phyloP scores from a whole-genome alignment of 1,140 invertebrate genomes.

The Drosophila serrata region DNA sequence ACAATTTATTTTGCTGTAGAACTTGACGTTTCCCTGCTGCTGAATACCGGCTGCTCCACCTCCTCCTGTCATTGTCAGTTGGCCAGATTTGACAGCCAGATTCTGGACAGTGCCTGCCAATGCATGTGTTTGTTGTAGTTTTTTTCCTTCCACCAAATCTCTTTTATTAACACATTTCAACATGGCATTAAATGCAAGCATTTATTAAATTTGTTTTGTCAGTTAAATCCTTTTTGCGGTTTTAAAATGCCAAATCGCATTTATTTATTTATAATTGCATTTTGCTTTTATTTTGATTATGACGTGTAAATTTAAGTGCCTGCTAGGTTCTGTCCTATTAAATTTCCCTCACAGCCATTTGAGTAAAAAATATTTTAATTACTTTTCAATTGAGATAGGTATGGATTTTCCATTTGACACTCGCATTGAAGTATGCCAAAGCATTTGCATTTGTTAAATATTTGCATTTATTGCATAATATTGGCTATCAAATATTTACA shows the following conservation, averaged over 20 bases:
- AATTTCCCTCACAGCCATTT: background rate
- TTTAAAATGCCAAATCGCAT: conserved; percentile 51
- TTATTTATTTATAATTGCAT: conserved; percentile 40
- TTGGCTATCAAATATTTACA: conserved; percentile 25
- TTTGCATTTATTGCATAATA: conserved; percentile 48
- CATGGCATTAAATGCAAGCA: conserved; percentile 5
- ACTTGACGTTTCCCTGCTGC: conserved; percentile 42
- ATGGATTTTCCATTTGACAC: conserved; percentile 32
- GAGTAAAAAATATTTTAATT: conserved; percentile 30
- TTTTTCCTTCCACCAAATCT: background rate
- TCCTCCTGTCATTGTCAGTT: conserved; percentile 57
- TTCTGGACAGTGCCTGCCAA: conserved; percentile 33
- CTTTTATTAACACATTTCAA: conserved; percentile 58
- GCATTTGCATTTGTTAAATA: conserved; percentile 30
- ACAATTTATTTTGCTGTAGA: conserved; percentile 77
- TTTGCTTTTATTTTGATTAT: conserved; percentile 13
- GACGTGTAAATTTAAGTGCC: conserved; percentile 23
- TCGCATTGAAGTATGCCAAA: conserved; percentile 6
- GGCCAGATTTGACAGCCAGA: conserved; percentile 70
- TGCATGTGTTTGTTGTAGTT: no score
- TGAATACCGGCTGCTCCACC: background rate
- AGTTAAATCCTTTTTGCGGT: conserved; percentile 13
- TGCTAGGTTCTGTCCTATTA: background rate
- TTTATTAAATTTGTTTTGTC: conserved; percentile 29
- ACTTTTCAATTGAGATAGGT: conserved; percentile 39